phyloP scores from a whole-genome alignment of 2,113 vertebrate species.

The Hippocampus abdominalis region DNA sequence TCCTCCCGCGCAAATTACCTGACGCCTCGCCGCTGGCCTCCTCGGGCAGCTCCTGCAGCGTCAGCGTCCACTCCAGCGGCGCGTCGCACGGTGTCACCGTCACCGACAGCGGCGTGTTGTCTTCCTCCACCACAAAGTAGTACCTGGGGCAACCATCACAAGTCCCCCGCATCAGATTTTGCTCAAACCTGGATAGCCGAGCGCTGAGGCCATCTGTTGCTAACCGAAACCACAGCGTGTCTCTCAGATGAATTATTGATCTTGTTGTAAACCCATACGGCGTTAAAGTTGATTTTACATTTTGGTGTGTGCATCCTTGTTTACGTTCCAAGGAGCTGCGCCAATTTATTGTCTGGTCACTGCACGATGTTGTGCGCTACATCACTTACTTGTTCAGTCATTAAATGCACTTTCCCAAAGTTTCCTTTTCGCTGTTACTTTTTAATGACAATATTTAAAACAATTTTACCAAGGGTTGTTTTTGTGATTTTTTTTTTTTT shows the following conservation, averaged over 20 bases:
- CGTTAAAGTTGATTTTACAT: too few relatives aligned
- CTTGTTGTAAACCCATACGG: too few relatives aligned
- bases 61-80: conserved; percentile 93
- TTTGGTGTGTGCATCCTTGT: too few relatives aligned
- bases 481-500: conserved; percentile 15
- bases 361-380: too few relatives aligned
- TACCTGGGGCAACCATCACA: conserved; percentile 73
- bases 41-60: conserved; percentile 92
- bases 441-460: background rate
- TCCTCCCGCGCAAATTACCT: conserved; percentile 68
- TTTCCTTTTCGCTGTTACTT: background rate
- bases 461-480: background rate
- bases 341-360: too few relatives aligned
- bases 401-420: too few relatives aligned
- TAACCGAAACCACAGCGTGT: too few relatives aligned
- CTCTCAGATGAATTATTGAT: too few relatives aligned
- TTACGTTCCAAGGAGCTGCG: too few relatives aligned
- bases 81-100: conserved; percentile 95
- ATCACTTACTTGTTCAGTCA: too few relatives aligned
- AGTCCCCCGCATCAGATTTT: background rate
- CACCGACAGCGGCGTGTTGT: conserved; percentile 93
- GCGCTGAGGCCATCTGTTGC: too few relatives aligned
- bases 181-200: background rate
- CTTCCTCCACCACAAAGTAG: conserved; percentile 97
- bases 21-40: conserved; percentile 89